Evolutionary conservation across 2,113 vertebrate genomes (phyloP).

Genomic region (Recurvirostra avosetta): DNA sequence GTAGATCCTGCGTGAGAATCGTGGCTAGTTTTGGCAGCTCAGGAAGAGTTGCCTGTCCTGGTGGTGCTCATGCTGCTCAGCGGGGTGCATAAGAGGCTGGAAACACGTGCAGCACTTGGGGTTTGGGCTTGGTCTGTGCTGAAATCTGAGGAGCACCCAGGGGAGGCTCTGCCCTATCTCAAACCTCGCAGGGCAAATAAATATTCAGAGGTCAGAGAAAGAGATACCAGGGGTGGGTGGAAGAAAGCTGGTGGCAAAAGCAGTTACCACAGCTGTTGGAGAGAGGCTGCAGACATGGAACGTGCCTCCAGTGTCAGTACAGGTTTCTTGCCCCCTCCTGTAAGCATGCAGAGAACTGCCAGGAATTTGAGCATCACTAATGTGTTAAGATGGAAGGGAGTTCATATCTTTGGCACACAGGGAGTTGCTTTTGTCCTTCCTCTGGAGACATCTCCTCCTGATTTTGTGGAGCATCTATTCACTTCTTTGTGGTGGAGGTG

Average conservation of each 20-base stretch:
- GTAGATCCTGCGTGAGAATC: background rate
- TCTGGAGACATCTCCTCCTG: background rate
- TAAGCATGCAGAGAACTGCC: background rate
- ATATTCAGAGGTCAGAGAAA: background rate
- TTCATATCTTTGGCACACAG: background rate
- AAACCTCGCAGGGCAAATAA: background rate
- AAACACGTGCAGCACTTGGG: rapidly evolving
- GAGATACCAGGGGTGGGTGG: background rate
- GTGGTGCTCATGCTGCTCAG: background rate
- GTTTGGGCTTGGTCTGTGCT: background rate
- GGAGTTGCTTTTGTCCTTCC: background rate
- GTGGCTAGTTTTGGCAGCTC: background rate
- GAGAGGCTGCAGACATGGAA: background rate
- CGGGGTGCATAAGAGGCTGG: too few species aligned
- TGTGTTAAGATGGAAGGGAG: background rate
- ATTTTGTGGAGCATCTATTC: background rate
- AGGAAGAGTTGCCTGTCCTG: background rate
- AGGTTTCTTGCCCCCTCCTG: background rate
- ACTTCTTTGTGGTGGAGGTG: background rate
- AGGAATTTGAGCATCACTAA: background rate
- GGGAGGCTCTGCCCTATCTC: background rate
- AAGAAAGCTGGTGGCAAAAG: background rate
- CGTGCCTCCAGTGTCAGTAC: background rate
- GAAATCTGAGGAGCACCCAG: background rate
- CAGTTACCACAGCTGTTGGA: background rate